Evolutionary conservation across 2,888 invertebrate genomes (phyloP).

Genomic region (Stenolophus ochropezus): DNA sequence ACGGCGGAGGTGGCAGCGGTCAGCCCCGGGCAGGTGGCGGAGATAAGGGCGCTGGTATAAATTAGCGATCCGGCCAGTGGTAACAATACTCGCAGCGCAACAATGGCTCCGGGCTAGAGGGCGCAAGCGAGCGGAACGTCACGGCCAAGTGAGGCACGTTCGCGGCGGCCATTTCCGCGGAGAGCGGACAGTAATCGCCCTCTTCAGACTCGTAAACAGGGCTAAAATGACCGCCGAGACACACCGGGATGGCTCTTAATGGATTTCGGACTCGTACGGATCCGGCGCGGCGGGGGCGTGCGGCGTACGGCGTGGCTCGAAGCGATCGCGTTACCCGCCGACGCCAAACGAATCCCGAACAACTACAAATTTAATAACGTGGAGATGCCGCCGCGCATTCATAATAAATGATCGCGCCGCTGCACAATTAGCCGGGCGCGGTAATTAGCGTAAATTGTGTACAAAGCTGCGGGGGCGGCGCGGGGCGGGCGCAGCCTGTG

Average conservation of each 20-base stretch:
- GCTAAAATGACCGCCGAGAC: slow-evolving; percentile 72
- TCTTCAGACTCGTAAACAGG: slow-evolving; percentile 72
- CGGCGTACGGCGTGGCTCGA: slow-evolving; percentile 17
- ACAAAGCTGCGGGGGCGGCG: slow-evolving; percentile 45
- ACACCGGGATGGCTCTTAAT: slow-evolving; percentile 71
- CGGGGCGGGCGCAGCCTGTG: slow-evolving; percentile 64
- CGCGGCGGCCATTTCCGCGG: slow-evolving; percentile 71
- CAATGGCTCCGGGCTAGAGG: slow-evolving; percentile 20
- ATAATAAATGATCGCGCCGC: slow-evolving; percentile 62
- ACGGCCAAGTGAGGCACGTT: slow-evolving; percentile 68
- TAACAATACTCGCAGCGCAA: slow-evolving; percentile 47
- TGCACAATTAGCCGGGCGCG: slow-evolving; percentile 62
- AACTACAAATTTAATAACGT: slow-evolving; percentile 59
- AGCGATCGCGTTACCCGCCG: slow-evolving; percentile 54
- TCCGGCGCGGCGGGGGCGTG: slow-evolving; percentile 11
- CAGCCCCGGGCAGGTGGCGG: slow-evolving; percentile 55
- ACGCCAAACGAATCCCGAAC: slow-evolving; percentile 57
- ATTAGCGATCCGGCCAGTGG: slow-evolving; percentile 56
- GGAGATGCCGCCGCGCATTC: slow-evolving; percentile 58
- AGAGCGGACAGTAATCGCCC: slow-evolving; percentile 72
- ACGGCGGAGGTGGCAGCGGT: slow-evolving; percentile 48
- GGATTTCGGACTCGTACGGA: slow-evolving; percentile 68
- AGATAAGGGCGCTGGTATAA: slow-evolving; percentile 61
- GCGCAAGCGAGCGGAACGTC: slow-evolving; percentile 65
- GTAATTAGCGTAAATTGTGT: slow-evolving; percentile 62